Percentiles rank a stretch among this genome's conserved stretches.
These are phyloP conservation scores for Chirona hameri DNA, from an alignment of 2,888 invertebrate species.

Conservation along the genomic window DNA sequence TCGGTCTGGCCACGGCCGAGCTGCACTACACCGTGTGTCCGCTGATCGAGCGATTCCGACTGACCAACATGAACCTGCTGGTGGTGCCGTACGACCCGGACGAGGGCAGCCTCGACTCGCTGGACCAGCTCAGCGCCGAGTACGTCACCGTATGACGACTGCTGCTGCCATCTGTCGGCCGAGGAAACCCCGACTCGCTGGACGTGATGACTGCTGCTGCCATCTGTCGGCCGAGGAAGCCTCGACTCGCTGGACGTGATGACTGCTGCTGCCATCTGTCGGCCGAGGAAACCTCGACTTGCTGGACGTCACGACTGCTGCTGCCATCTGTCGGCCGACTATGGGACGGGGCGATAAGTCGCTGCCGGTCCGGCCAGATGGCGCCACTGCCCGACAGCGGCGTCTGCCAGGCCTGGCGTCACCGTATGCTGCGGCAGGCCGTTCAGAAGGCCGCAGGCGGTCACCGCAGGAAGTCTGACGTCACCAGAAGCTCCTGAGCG, in stretches of 20 bases:
- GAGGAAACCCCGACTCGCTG: not conserved
- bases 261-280: not conserved
- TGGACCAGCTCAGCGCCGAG: not conserved
- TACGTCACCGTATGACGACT: not conserved
- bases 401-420: too few species aligned
- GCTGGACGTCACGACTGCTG: not conserved
- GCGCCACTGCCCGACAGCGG: too few species aligned
- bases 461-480: too few species aligned
- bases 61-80: conserved; percentile 13
- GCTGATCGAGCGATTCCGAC: not conserved
- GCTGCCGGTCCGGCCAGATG: too few species aligned
- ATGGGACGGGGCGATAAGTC: too few species aligned
- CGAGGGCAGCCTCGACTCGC: not conserved
- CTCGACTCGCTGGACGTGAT: not conserved
- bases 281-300: not conserved
- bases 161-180: not conserved
- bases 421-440: too few species aligned
- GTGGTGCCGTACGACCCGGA: conserved; percentile 9
- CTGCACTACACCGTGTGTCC: conserved; percentile 8
- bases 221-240: not conserved
- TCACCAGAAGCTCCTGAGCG: too few species aligned
- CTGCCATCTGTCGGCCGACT: too few species aligned
- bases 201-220: not conserved
- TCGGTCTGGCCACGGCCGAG: not conserved
- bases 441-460: too few species aligned